Conservation (phyloP, 2,888 invertebrate species). For the Apodemia hepburni region DNA sequence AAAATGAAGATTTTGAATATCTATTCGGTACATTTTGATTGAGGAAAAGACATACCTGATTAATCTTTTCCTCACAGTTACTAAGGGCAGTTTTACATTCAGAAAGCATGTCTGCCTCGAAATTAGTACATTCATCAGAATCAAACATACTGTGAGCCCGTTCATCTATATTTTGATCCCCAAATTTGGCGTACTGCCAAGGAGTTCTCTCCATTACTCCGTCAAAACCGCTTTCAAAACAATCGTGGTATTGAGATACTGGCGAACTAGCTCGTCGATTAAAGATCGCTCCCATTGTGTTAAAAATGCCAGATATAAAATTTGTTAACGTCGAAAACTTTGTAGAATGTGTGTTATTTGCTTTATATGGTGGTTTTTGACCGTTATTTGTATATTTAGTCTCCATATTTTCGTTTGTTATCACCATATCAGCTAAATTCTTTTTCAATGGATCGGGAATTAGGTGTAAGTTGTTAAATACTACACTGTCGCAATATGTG, state of each 20-base stretch:
- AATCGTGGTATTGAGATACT: constrained; percentile 44
- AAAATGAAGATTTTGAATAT: constrained; percentile 38
- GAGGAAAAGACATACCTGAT: constrained; percentile 49
- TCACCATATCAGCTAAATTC: constrained; percentile 61
- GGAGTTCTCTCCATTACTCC: constrained; percentile 43
- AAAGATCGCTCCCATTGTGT: constrained; percentile 55
- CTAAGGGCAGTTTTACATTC: constrained; percentile 47
- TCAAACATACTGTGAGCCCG: constrained; percentile 39
- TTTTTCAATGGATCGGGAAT: constrained; percentile 62
- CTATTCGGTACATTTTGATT: constrained; percentile 36
- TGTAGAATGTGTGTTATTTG: constrained; percentile 37
- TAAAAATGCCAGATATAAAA: constrained; percentile 60
- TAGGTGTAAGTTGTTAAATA: constrained; percentile 51
- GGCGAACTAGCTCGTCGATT: constrained; percentile 45
- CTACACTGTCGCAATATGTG: constrained; percentile 46
- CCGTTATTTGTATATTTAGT: constrained; percentile 30
- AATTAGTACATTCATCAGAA: constrained; percentile 37
- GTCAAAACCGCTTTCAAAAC: constrained; percentile 40
- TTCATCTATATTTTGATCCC: constrained; percentile 59
- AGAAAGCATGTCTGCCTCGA: constrained; percentile 46
- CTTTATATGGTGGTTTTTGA: constrained; percentile 29
- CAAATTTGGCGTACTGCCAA: constrained; percentile 56
- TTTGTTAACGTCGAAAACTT: constrained; percentile 36
- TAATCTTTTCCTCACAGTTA: constrained; percentile 58
- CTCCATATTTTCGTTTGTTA: constrained; percentile 41